Conservation (phyloP, 2,888 invertebrate species). For the Aleiodes testaceus region DNA sequence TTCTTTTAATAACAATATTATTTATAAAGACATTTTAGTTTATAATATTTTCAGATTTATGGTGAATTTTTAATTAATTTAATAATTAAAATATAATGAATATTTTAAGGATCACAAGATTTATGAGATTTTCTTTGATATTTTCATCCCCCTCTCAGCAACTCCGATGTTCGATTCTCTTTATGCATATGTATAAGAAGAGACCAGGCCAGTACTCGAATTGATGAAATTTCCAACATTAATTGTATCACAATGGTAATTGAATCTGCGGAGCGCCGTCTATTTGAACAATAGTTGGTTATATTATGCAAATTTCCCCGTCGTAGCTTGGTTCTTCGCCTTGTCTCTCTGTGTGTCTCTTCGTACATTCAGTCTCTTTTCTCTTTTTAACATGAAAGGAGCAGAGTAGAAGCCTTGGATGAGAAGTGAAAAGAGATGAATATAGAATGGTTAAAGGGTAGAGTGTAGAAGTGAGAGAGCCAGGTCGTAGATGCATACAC, state of each 20-base stretch:
- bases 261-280: constrained; percentile 73
- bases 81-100: not conserved
- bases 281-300: constrained; percentile 74
- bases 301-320: constrained; percentile 73
- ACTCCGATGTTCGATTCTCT: constrained; percentile 68
- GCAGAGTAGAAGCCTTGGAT: constrained; percentile 23
- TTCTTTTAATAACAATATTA: too few relatives aligned
- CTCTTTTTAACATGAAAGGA: constrained; percentile 11
- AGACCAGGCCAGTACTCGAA: constrained; percentile 64
- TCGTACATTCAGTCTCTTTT: constrained; percentile 28
- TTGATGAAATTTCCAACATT: constrained; percentile 74
- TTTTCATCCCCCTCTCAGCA: constrained; percentile 24
- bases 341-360: constrained; percentile 48
- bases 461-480: constrained; percentile 31
- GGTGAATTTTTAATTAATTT: too few relatives aligned
- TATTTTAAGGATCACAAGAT: constrained; percentile 2
- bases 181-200: constrained; percentile 70
- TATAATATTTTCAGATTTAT: too few relatives aligned
- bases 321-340: constrained; percentile 62
- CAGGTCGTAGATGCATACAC: constrained; percentile 33
- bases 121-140: constrained; percentile 23
- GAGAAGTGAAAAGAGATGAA: constrained; percentile 37
- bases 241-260: constrained; percentile 74
- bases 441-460: constrained; percentile 18
- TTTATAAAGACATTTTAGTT: too few relatives aligned